A percentile compares a stretch with the other conserved stretches of the same genome.
phyloP scores from a whole-genome alignment of 2,888 invertebrate species.

The Apamea anceps region DNA sequence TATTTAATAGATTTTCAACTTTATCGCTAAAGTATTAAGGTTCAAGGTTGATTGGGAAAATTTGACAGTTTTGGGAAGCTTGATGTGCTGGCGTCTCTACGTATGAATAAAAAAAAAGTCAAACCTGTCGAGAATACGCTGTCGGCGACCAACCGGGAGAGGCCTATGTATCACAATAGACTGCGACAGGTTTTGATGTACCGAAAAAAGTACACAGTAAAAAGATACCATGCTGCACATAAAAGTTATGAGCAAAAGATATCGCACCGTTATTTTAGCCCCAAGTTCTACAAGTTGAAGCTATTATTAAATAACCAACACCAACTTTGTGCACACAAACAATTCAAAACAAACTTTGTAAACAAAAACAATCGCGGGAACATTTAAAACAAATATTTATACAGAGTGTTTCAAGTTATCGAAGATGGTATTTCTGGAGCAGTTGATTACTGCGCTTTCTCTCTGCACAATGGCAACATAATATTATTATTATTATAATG shows the following conservation, averaged over 20 bases:
- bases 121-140: too few species aligned
- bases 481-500: not conserved
- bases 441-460: not conserved
- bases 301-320: conserved; percentile 57
- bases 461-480: not conserved
- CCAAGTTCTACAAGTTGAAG: conserved; percentile 34
- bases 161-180: not conserved
- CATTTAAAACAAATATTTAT: conserved; percentile 60
- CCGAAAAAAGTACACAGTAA: not conserved
- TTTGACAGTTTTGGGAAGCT: too few species aligned
- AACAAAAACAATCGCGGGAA: conserved; percentile 58
- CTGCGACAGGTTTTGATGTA: not conserved
- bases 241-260: not conserved
- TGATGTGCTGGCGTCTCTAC: too few species aligned
- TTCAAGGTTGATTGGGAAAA: too few species aligned
- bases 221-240: not conserved
- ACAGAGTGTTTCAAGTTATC: conserved; percentile 26
- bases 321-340: conserved; percentile 49
- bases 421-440: conserved; percentile 7
- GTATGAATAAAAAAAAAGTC: too few species aligned
- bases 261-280: conserved; percentile 1
- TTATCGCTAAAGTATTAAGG: too few species aligned
- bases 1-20: too few species aligned
- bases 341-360: conserved; percentile 57
- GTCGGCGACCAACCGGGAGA: not conserved